These are phyloP conservation scores for Hydrozoanthus gracilis DNA, from an alignment of 92 coral and sea anemone species.

Conservation along the genomic window DNA sequence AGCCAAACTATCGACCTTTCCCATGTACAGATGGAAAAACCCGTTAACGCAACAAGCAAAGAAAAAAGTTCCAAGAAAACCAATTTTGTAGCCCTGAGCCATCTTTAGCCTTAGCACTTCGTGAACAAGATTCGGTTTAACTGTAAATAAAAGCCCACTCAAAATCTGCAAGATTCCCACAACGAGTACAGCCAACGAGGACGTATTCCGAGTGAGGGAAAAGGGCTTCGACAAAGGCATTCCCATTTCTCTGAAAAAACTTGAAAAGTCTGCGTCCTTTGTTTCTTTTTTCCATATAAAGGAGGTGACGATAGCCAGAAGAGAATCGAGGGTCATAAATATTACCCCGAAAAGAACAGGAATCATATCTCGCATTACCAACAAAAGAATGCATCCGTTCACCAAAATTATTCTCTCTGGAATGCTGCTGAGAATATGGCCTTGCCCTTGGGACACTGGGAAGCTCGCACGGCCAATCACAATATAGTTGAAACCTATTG, in stretches of 20 bases:
- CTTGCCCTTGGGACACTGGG: conserved; percentile 34
- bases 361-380: conserved; percentile 48
- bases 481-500: conserved; percentile 56
- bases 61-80: conserved; percentile 52
- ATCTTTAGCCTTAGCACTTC: conserved; percentile 34
- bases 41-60: conserved; percentile 58
- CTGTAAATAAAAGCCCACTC: conserved; percentile 44
- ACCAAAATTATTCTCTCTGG: conserved; percentile 53
- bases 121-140: conserved; percentile 46
- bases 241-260: conserved; percentile 41
- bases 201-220: background rate
- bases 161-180: conserved; percentile 55
- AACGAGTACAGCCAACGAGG: conserved; percentile 34
- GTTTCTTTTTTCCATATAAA: conserved; percentile 65
- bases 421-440: conserved; percentile 56
- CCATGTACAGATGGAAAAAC: conserved; percentile 52
- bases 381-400: conserved; percentile 53
- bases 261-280: conserved; percentile 43
- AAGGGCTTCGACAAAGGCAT: conserved; percentile 17
- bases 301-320: conserved; percentile 52
- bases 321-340: conserved; percentile 58
- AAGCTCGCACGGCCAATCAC: conserved; percentile 58
- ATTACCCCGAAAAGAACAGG: conserved; percentile 61
- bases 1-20: conserved; percentile 42
- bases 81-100: conserved; percentile 32